Evolutionary conservation across 1,140 invertebrate genomes (phyloP).

Genomic region (Cyphomyrmex costatus): DNA sequence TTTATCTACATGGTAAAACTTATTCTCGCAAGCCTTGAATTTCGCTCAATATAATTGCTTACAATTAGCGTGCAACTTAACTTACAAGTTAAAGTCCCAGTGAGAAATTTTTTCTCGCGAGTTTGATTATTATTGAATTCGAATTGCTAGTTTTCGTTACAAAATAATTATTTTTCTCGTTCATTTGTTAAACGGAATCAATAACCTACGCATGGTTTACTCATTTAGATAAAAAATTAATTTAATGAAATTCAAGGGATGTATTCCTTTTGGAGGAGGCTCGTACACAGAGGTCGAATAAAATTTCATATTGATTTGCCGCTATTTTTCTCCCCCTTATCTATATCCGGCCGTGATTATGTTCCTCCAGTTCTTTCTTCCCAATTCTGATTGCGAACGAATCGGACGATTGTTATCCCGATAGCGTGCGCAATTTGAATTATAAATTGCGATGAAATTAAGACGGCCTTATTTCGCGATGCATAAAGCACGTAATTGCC

Average conservation of each 20-base stretch:
- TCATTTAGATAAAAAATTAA: neutral
- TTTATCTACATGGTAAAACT: too few species aligned
- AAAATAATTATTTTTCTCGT: neutral
- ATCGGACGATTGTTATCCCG: conserved; percentile 46
- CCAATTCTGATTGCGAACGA: conserved; percentile 20
- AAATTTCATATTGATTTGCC: conserved; percentile 26
- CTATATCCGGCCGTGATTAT: neutral
- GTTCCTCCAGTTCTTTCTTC: neutral
- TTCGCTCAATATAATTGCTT: too few species aligned
- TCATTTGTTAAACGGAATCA: neutral
- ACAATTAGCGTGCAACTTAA: too few species aligned
- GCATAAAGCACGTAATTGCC: conserved; percentile 77
- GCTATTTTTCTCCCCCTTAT: neutral
- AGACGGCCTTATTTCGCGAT: conserved; percentile 73
- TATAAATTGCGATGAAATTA: conserved; percentile 74
- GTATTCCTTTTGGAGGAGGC: neutral
- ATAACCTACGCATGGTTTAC: neutral
- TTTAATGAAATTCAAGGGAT: neutral
- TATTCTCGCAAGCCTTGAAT: too few species aligned
- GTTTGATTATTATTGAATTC: conserved; percentile 12
- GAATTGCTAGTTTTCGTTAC: too few species aligned
- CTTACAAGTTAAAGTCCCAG: too few species aligned
- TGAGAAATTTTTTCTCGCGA: neutral
- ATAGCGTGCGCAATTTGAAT: conserved; percentile 72
- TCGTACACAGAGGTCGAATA: neutral